Percentiles rank a stretch among this genome's conserved stretches.
These are phyloP conservation scores for Hydrotaea cyrtoneurina DNA, from an alignment of 2,888 invertebrate species.

Conservation along the genomic window DNA sequence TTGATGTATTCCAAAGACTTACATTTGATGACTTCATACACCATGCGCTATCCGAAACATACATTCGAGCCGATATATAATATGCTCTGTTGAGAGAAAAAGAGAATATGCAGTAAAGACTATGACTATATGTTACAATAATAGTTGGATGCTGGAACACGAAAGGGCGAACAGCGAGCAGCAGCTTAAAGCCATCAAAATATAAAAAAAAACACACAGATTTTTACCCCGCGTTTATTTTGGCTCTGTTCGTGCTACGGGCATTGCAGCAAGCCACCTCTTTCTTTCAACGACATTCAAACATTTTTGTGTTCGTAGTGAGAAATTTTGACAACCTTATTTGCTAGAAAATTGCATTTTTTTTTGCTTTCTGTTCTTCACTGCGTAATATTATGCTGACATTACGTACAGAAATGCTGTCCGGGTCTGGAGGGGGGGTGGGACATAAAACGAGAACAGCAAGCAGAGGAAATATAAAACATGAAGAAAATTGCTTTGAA, in stretches of 20 bases:
- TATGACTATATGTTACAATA: background rate
- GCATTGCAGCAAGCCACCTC: background rate
- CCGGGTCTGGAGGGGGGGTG: background rate
- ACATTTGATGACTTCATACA: constrained; percentile 10
- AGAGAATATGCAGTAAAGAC: background rate
- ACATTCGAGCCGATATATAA: background rate
- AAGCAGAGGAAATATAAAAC: background rate
- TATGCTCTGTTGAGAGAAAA: background rate
- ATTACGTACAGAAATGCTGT: constrained; percentile 1
- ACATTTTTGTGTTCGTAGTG: constrained; percentile 16
- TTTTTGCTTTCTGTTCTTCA: constrained; percentile 3
- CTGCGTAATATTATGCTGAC: constrained; percentile 34
- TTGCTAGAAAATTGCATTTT: constrained; percentile 43
- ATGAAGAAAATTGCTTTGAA: constrained; percentile 50
- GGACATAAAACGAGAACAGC: background rate
- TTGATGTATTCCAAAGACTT: constrained; percentile 43
- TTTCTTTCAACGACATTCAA: background rate
- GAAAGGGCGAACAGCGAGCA: background rate
- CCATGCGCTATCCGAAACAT: background rate
- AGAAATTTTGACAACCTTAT: constrained; percentile 45
- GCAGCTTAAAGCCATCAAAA: constrained; percentile 23
- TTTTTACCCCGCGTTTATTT: background rate
- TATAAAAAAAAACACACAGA: background rate
- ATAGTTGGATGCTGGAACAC: background rate
- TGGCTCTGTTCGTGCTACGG: background rate